These are phyloP conservation scores for Harmothoe impar DNA, from an alignment of 2,888 invertebrate species.

Conservation along the genomic window DNA sequence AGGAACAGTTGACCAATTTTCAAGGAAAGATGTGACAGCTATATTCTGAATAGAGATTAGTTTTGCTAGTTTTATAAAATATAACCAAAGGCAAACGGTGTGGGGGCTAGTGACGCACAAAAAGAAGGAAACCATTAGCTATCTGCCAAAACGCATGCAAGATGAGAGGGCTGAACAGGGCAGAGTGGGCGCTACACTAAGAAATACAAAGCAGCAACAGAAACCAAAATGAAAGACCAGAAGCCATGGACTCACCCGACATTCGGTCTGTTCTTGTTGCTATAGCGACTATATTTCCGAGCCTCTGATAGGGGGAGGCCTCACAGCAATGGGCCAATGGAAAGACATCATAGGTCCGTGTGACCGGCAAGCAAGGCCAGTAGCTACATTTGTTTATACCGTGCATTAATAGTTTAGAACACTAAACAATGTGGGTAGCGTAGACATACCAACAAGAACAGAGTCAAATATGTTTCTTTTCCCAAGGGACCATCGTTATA, in stretches of 20 bases:
- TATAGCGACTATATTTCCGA: slow-evolving; percentile 51
- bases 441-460: slow-evolving; percentile 55
- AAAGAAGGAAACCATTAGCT: neutral
- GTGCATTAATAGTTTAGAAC: neutral
- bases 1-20: neutral
- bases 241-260: slow-evolving; percentile 63
- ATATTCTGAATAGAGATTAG: neutral
- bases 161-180: slow-evolving; percentile 5
- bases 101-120: neutral
- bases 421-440: slow-evolving; percentile 28
- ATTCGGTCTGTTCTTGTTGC: slow-evolving; percentile 64
- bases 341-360: neutral
- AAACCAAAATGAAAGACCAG: slow-evolving; percentile 57
- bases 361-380: neutral
- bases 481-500: neutral
- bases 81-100: slow-evolving; percentile 26
- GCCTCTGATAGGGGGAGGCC: slow-evolving; percentile 41
- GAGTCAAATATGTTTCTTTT: slow-evolving; percentile 1
- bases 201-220: slow-evolving; percentile 59
- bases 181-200: neutral
- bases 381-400: slow-evolving; percentile 7
- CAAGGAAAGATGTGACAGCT: neutral
- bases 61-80: neutral
- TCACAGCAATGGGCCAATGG: slow-evolving; percentile 47
- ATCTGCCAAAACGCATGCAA: slow-evolving; percentile 37